phyloP scores from a whole-genome alignment of 2,113 vertebrate species.

The Takifugu flavidus region DNA sequence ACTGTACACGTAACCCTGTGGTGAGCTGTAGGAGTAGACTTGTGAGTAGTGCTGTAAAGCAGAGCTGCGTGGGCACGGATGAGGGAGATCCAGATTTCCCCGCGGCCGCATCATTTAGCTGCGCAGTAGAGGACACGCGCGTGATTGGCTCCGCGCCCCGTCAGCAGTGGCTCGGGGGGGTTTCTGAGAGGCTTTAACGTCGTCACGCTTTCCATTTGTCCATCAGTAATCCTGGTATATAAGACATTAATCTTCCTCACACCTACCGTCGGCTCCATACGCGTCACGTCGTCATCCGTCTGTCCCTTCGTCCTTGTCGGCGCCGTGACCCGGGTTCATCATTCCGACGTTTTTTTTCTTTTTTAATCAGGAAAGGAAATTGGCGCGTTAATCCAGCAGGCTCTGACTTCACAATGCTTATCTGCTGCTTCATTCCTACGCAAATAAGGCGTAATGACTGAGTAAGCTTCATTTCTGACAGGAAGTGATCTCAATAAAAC shows the following conservation, averaged over 20 bases:
- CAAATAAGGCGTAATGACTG: too few relatives aligned
- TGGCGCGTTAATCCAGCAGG: slow-evolving; percentile 11
- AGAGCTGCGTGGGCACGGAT: neutral
- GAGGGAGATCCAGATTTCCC: too few relatives aligned
- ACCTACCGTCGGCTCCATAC: slow-evolving; percentile 28
- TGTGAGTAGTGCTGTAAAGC: too few relatives aligned
- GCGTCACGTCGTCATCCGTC: slow-evolving; percentile 31
- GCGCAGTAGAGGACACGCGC: neutral
- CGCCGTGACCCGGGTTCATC: neutral
- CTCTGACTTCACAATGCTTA: neutral
- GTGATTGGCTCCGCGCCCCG: slow-evolving; percentile 12
- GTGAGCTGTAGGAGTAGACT: too few relatives aligned
- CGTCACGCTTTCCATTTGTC: slow-evolving; percentile 53
- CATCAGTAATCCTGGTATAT: slow-evolving; percentile 64
- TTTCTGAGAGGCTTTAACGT: slow-evolving; percentile 57
- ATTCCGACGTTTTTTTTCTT: slow-evolving; percentile 11
- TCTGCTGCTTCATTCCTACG: too few relatives aligned
- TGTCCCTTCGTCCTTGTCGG: slow-evolving; percentile 42
- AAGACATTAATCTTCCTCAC: slow-evolving; percentile 66
- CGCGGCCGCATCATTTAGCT: neutral
- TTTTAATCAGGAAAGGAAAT: slow-evolving; percentile 16
- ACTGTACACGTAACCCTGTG: too few relatives aligned
- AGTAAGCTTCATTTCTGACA: too few relatives aligned
- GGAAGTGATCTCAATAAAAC: too few relatives aligned
- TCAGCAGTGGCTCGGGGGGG: slow-evolving; percentile 34